These are phyloP conservation scores for Sinella curviseta DNA, from an alignment of 1,140 invertebrate species.

Conservation along the genomic window DNA sequence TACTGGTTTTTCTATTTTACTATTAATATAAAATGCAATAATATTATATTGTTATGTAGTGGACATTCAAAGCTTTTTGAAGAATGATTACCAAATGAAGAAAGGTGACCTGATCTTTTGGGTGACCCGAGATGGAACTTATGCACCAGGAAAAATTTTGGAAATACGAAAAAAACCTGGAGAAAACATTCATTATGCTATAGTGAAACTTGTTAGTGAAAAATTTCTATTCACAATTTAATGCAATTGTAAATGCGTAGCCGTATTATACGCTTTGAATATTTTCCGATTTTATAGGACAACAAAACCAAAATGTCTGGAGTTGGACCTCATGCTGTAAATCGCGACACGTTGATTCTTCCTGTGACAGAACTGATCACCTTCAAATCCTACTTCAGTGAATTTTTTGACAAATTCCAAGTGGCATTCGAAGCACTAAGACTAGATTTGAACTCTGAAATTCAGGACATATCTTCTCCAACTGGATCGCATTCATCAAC, in stretches of 20 bases:
- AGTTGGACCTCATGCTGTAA: background rate
- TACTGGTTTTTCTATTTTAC: background rate
- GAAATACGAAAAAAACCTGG: slow-evolving; percentile 31
- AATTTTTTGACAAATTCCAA: slow-evolving; percentile 29
- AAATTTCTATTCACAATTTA: background rate
- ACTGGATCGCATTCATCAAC: background rate
- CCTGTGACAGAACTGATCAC: slow-evolving; percentile 28
- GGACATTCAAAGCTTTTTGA: slow-evolving; percentile 25
- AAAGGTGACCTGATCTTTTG: slow-evolving; percentile 36
- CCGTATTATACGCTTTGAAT: background rate
- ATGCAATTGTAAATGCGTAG: too few relatives aligned
- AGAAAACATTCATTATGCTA: slow-evolving; percentile 24
- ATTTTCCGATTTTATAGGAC: slow-evolving; percentile 1
- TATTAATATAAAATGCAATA: background rate
- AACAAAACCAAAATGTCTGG: background rate
- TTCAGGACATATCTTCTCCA: background rate
- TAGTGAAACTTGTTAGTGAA: slow-evolving; percentile 31
- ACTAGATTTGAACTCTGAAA: background rate
- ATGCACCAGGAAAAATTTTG: slow-evolving; percentile 34
- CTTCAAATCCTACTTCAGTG: slow-evolving; percentile 34
- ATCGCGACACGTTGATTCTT: slow-evolving; percentile 25
- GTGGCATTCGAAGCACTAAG: slow-evolving; percentile 8
- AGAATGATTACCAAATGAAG: slow-evolving; percentile 20
- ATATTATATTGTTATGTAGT: slow-evolving; percentile 3
- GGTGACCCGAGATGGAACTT: slow-evolving; percentile 19